A percentile compares a stretch with the other conserved stretches of the same genome.
These are phyloP conservation scores for Reticulitermes speratus DNA, from an alignment of 1,140 invertebrate species.

Conservation along the genomic window DNA sequence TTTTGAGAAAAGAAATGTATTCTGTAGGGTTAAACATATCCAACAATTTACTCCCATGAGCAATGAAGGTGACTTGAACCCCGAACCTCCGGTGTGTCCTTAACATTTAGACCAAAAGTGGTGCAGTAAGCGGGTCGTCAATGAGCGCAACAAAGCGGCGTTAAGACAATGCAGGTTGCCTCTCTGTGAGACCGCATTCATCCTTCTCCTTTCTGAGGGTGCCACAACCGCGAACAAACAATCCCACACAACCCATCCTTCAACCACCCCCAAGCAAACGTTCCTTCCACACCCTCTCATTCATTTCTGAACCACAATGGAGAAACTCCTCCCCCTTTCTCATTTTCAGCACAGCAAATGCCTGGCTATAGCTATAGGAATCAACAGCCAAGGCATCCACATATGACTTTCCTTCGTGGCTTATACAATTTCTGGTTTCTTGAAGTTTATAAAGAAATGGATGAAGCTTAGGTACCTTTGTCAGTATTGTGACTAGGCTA, in stretches of 20 bases:
- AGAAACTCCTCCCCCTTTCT: not conserved
- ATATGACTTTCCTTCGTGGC: no score
- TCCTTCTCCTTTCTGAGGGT: not conserved
- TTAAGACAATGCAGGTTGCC: not conserved
- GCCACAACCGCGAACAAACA: not conserved
- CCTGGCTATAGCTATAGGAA: not conserved
- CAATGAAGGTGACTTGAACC: not conserved
- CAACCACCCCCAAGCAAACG: not conserved
- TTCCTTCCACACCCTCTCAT: slow-evolving; percentile 8
- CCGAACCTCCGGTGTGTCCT: not conserved
- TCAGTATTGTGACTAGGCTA: not conserved
- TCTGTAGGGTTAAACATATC: no score
- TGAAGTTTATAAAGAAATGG: not conserved
- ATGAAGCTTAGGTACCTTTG: not conserved
- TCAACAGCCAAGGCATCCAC: not conserved
- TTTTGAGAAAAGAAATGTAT: no score
- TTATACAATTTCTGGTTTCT: not conserved
- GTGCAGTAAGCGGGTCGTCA: not conserved
- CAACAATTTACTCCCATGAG: not conserved
- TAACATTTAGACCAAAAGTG: not conserved
- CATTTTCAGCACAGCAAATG: not conserved
- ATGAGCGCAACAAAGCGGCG: not conserved
- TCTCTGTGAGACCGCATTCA: not conserved
- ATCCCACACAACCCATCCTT: slow-evolving; percentile 5
- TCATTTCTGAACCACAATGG: slow-evolving; percentile 15